Evolutionary conservation across 2,113 vertebrate species (phyloP).

Genomic region (Saguinus imperator): DNA sequence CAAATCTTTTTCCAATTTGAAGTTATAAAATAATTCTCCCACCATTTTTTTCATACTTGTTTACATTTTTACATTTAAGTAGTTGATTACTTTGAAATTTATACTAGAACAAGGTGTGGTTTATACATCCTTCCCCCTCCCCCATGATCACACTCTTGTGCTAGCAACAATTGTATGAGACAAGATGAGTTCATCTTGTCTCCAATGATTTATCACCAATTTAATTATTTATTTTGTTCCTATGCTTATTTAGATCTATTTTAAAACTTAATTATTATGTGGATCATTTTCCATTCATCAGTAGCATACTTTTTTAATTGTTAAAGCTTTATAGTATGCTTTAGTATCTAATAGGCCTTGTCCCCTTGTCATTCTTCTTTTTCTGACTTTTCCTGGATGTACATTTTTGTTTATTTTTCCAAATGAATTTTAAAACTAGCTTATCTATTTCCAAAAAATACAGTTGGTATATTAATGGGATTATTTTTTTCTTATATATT

Average conservation of each 20-base stretch:
- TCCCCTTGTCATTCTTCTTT: not conserved
- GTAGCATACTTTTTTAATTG: not conserved
- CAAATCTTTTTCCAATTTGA: not conserved
- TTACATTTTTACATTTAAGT: conserved; percentile 29
- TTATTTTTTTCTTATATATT: conserved; percentile 41
- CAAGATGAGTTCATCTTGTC: not conserved
- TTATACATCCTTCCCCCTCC: not conserved
- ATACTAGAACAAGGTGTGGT: not conserved
- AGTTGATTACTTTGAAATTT: conserved; percentile 5
- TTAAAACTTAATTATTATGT: not conserved
- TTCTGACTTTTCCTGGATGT: not conserved
- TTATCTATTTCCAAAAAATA: not conserved
- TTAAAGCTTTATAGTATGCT: not conserved
- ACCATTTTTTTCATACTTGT: not conserved
- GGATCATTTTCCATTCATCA: not conserved
- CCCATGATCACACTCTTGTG: not conserved
- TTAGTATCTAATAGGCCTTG: not conserved
- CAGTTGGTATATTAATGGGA: not conserved
- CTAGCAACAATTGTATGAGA: not conserved
- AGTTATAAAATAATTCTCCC: not conserved
- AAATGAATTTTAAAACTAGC: not conserved
- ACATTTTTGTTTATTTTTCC: conserved; percentile 48
- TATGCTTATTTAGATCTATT: not conserved
- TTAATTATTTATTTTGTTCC: conserved; percentile 3
- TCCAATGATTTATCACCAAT: not conserved